These are phyloP conservation scores for Agelas oroides DNA, from an alignment of 37 sponge, comb jelly and placozoan genomes.

Conservation along the genomic window DNA sequence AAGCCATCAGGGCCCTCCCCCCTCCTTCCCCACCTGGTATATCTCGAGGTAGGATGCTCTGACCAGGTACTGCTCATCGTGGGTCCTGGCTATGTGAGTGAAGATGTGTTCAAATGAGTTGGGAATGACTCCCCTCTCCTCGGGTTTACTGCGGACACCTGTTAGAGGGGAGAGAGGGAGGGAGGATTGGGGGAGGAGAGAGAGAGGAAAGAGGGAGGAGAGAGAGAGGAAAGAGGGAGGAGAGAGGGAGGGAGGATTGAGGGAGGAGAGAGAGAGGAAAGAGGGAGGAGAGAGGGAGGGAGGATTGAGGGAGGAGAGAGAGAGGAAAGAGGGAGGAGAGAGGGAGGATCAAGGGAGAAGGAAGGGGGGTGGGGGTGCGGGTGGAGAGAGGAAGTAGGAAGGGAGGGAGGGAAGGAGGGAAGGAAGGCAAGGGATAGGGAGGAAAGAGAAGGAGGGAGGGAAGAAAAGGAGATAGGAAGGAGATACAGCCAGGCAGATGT, in stretches of 20 bases:
- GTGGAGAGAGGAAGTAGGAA: background rate
- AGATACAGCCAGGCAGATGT: too few species aligned
- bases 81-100: constrained; percentile 84
- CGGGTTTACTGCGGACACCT: constrained; percentile 72
- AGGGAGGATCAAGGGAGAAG: background rate
- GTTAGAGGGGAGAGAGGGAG: background rate
- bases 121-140: constrained; percentile 91
- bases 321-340: background rate
- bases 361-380: background rate
- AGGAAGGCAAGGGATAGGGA: background rate
- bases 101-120: constrained; percentile 97
- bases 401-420: background rate
- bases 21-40: constrained; percentile 76
- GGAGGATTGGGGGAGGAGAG: background rate
- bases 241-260: background rate
- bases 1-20: too few species aligned
- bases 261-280: background rate
- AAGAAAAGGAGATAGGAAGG: background rate
- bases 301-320: background rate
- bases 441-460: background rate
- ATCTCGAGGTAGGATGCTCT: constrained; percentile 98
- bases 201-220: background rate
- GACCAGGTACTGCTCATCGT: constrained; percentile 93
- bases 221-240: background rate
- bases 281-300: background rate